Evolutionary conservation across 2,888 invertebrate species (phyloP), one percentile per base, ranked within the genome.

Genomic region (Protophormia terraenovae): DNA sequence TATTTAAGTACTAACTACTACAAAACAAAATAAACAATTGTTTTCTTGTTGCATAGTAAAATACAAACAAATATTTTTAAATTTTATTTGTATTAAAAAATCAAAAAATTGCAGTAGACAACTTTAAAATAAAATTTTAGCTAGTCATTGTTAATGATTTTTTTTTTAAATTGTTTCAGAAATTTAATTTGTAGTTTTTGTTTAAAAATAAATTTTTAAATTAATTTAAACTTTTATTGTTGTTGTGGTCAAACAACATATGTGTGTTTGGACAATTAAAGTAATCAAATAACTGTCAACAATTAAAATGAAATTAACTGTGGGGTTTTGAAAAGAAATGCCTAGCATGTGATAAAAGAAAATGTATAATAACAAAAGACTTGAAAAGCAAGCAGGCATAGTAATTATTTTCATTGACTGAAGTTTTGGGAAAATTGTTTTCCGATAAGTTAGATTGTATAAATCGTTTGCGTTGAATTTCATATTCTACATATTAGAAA

Each of bases 341-440:
- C 22, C 14, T 22, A 38, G 29, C 1, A 41, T 22, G 24, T 64
- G 22, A 8, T 5, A 4, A 14, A 41, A n/a, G 5, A 53, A 53
- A 60, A n/a, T n/a, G n/a, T n/a, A n/a, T n/a, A n/a, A n/a, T n/a
- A n/a, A 62, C 60, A 50, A 73, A 50, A 75, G 75, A 75, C 53
- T 64, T 75, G 27, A 53, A 62, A n/a, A 62, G 64, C 53, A 64
- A 53, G n/a, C n/a, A n/a, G n/a, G n/a, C n/a, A n/a, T n/a, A n/a
- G n/a, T n/a, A n/a, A n/a, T n/a, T n/a, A n/a, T n/a, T n/a, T n/a
- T n/a, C n/a, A n/a, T n/a, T n/a, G n/a, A n/a, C n/a, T n/a, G n/a
- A n/a, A n/a, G n/a, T n/a, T n/a, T n/a, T n/a, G n/a, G n/a, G n/a
- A n/a, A n/a, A n/a, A n/a, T n/a, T n/a, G n/a, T n/a, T n/a, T n/a